These are phyloP conservation scores for Amphipoea lucens DNA, from an alignment of 2,888 invertebrate species.

Conservation along the genomic window DNA sequence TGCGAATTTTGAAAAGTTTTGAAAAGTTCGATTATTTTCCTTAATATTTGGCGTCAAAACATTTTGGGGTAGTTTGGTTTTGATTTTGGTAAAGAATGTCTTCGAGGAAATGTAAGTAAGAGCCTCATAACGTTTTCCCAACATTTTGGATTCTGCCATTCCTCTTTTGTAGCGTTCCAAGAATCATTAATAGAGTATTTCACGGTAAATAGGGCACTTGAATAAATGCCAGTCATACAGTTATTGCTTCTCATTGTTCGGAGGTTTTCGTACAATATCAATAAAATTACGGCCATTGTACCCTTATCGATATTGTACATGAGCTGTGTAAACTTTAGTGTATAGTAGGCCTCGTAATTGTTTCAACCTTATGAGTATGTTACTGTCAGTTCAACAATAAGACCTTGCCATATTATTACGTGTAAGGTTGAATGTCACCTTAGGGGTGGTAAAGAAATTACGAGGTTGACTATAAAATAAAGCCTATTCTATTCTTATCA, in stretches of 20 bases:
- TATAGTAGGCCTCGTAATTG: background rate
- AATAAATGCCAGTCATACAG: background rate
- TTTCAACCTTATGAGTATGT: background rate
- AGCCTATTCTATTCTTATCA: background rate
- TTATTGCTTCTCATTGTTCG: background rate
- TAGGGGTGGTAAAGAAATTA: background rate
- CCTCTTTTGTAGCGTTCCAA: background rate
- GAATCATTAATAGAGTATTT: background rate
- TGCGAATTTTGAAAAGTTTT: conserved; percentile 22
- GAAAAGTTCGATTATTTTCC: conserved; percentile 34
- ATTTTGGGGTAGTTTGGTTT: background rate
- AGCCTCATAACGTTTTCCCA: background rate
- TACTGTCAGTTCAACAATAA: background rate
- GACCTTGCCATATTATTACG: background rate
- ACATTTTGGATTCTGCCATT: background rate
- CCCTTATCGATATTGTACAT: background rate
- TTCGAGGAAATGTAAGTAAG: background rate
- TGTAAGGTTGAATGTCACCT: background rate
- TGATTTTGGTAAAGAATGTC: background rate
- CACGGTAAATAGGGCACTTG: background rate
- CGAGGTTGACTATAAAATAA: background rate
- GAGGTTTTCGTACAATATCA: background rate
- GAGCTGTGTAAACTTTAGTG: background rate
- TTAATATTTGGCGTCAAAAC: conserved; percentile 17
- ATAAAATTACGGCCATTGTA: background rate